phyloP scores from a whole-genome alignment of 53 echinoderm and acorn worm genomes.

The Echinometra lucunter region DNA sequence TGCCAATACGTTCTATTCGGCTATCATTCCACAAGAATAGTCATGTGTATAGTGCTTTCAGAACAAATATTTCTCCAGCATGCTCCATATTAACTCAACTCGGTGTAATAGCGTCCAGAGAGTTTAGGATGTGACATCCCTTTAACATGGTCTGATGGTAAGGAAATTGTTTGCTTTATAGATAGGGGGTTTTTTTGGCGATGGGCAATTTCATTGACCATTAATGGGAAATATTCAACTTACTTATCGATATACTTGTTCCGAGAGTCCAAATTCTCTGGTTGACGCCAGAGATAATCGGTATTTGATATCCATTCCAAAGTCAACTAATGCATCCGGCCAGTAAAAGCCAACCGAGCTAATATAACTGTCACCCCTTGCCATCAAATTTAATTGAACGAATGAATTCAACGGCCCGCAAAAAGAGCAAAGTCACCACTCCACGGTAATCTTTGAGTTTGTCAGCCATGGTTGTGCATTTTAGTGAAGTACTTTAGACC shows the following conservation, averaged over 20 bases:
- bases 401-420: neutral
- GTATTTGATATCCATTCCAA: too few species aligned
- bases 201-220: too few species aligned
- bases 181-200: too few species aligned
- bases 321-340: neutral
- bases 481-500: neutral
- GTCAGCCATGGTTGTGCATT: neutral
- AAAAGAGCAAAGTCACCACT: neutral
- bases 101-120: neutral
- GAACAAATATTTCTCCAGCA: neutral
- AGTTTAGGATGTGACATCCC: neutral
- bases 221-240: neutral
- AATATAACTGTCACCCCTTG: neutral
- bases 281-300: too few species aligned
- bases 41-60: too few species aligned
- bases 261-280: too few species aligned
- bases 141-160: too few species aligned
- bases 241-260: too few species aligned
- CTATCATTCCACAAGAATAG: too few species aligned
- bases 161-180: too few species aligned
- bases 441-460: neutral
- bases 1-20: too few species aligned
- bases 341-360: neutral
- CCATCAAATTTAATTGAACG: neutral
- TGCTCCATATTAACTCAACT: neutral